Evolutionary conservation across 37 sponge, comb jelly and placozoan genomes (phyloP), one percentile per base, ranked within the genome.

Genomic region (Cliona cf. orientalis): DNA sequence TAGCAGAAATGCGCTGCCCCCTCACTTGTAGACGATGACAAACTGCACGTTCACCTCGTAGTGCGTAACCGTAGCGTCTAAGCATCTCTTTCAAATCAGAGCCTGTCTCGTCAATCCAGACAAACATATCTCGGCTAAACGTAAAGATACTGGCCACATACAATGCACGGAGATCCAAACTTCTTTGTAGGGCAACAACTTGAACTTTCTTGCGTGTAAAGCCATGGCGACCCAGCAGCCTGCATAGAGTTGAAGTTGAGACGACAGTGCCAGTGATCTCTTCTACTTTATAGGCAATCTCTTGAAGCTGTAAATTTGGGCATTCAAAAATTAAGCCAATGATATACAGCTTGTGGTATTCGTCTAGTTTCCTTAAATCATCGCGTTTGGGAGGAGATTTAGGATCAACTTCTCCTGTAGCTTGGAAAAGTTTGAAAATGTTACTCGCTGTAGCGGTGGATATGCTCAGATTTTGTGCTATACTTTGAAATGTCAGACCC

Each of bases 1-100:
- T 72, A 29, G 73, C 22, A 5, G 73, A 46, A 5, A 72, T 72
- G 5, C 41, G 29, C 7, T 35, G 9, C 35, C 69, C 69, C 7
- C 41, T 37, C 4, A 39, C 12, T 55, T 26, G 55, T 42, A 72
- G 26, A 5, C 29, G 28, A 7, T 72, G 49, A 72, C 55, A 46
- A 44, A 72, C 29, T 7, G 73, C 73, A 29, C 55, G 12, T 29
- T 49, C 56, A 72, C 73, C 73, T 26, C 73, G 28, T 5, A 72
- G 5, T 49, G 73, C n/a, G 45, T 72, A 72, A 26, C 73, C 73
- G 45, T 29, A 72, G 9, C 45, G 9, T 12, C 73, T 19, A 26
- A 72, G 55, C 63, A 61, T 61, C 6, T 61, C 63, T 6, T 22
- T 11, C 5, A n/a, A 6, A 25, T 61, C 28, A 61, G 25, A 25